Base-by-base conservation (phyloP, 2,797 vertebrate species). In the Knipowitschia caucasica region DNA sequence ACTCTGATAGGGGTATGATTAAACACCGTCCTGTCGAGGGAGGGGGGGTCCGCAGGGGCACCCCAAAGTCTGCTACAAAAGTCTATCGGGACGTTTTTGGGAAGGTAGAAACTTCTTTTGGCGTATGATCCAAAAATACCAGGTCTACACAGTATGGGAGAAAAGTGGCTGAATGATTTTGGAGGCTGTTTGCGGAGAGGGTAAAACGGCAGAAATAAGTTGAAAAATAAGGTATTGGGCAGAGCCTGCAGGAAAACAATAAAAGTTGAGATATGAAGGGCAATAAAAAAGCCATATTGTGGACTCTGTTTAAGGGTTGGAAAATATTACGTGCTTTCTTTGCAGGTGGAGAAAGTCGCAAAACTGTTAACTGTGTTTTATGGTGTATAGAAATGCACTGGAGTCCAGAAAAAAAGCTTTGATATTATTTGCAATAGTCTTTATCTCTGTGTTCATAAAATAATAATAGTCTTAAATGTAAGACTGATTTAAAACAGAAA, bases 1-100 rank as follows among this genome's bases (percentile, higher is more conserved):
- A 50, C 44, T 27, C 78, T 81, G 79, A 78, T 70, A 50, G 66
- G 81, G 75, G 66, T 73, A 81, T 86, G 87, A 86, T 87, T 86
- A 82, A 86, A 84, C 83, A 86, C 43, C 71, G 40, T 26, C 62
- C 69, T 76, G 38, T 68, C 50, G 57, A 59, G 69, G 72, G 74
- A 75, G 23, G 40, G 20, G 27, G 68, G 53, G 21, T 54, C 61
- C 58, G 47, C 33, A 23, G 67, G 67, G 62, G 66, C 58, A 62
- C 70, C 69, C 66, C 50, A 75, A 82, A 71, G 73, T 47, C 59
- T 34, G 20, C 42, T 44, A 7, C 42, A 15, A 26, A 44, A 44
- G 25, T 27, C 24, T 27, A 15, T 25, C 14, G 14, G 25, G 14
- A 20, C 10, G 10, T n/a, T n/a, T n/a, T n/a, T n/a, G 23, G 25